phyloP scores from a whole-genome alignment of 1,140 invertebrate genomes.

The Drosophila jambulina region DNA sequence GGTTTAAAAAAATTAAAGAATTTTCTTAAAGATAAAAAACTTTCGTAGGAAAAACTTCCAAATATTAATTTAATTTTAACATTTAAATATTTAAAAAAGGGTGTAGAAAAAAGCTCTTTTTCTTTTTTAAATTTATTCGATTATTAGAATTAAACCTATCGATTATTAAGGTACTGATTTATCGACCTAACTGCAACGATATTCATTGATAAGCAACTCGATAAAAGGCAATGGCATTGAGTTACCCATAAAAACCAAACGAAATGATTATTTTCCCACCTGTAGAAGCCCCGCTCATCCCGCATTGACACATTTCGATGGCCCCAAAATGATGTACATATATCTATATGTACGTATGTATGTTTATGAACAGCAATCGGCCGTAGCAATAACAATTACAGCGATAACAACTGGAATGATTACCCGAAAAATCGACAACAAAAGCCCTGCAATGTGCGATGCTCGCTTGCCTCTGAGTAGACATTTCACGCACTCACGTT shows the following conservation, averaged over 20 bases:
- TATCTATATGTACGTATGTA: not conserved
- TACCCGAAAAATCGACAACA: constrained; percentile 39
- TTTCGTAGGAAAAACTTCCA: not conserved
- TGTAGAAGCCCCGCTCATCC: constrained; percentile 33
- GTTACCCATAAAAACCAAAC: constrained; percentile 6
- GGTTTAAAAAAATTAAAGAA: not conserved
- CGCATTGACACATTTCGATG: constrained; percentile 61
- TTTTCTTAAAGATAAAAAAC: not conserved
- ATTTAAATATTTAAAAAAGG: too few species aligned
- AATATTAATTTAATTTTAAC: too few species aligned
- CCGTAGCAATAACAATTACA: constrained; percentile 51
- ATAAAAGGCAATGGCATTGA: constrained; percentile 16
- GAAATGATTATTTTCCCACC: constrained; percentile 35
- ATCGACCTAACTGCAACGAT: not conserved
- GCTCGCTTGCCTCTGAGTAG: constrained; percentile 21
- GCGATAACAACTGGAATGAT: constrained; percentile 38
- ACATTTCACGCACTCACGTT: constrained; percentile 80
- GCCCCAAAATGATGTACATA: constrained; percentile 32
- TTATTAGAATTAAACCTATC: not conserved
- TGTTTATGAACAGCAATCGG: constrained; percentile 21
- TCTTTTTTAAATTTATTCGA: too few species aligned
- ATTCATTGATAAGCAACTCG: not conserved
- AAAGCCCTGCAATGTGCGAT: constrained; percentile 36
- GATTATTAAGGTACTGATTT: not conserved
- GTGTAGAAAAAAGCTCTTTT: too few species aligned